Percentiles rank a stretch among this genome's conserved stretches.
phyloP scores from a whole-genome alignment of 2,888 invertebrate genomes.

The Scotopteryx bipunctaria region DNA sequence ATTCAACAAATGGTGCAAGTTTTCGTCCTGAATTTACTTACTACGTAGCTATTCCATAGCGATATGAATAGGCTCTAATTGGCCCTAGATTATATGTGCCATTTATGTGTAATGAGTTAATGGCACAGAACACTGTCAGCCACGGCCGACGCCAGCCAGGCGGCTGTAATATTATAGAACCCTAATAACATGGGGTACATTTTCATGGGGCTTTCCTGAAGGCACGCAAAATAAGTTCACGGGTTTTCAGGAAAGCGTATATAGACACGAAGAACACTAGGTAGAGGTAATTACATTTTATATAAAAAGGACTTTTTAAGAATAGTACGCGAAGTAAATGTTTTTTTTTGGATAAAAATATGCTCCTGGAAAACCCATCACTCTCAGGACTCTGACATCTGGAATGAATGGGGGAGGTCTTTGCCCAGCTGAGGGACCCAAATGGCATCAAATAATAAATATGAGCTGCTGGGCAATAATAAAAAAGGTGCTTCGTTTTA shows the following conservation, averaged over 20 bases:
- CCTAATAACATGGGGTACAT: slow-evolving; percentile 45
- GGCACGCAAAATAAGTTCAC: neutral
- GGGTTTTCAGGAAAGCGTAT: neutral
- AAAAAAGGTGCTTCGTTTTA: neutral
- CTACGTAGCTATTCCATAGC: neutral
- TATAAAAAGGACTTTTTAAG: too few relatives aligned
- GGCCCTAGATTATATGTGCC: slow-evolving; percentile 55
- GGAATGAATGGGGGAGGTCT: neutral
- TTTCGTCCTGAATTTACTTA: too few relatives aligned
- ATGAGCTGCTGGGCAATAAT: too few relatives aligned
- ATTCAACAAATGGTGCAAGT: too few relatives aligned
- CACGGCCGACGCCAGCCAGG: slow-evolving; percentile 44
- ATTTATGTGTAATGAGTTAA: slow-evolving; percentile 59
- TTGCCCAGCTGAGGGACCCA: too few relatives aligned
- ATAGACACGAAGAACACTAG: too few relatives aligned
- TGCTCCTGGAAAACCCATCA: too few relatives aligned
- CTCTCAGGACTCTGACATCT: too few relatives aligned
- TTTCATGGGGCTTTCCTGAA: slow-evolving; percentile 15
- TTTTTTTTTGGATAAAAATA: too few relatives aligned
- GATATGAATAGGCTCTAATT: slow-evolving; percentile 22
- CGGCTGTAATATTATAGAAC: slow-evolving; percentile 6
- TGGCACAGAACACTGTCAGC: slow-evolving; percentile 41
- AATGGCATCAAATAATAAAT: too few relatives aligned
- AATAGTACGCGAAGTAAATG: too few relatives aligned
- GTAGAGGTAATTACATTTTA: too few relatives aligned